Conservation (phyloP, 2,888 invertebrate species). For the Drosophila nr. medialis region DNA sequence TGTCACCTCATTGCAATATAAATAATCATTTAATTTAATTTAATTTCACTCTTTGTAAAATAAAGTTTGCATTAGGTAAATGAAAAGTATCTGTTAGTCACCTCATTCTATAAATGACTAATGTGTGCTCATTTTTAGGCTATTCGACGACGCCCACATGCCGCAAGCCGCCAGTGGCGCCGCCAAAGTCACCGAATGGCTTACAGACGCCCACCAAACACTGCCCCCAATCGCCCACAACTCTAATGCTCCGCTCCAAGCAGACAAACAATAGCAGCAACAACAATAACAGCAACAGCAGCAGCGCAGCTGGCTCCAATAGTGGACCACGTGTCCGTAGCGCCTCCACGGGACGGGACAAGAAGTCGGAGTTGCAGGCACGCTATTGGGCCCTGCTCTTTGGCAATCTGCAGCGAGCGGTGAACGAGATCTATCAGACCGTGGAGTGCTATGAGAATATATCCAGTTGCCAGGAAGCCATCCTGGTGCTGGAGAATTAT, state of each 20-base stretch:
- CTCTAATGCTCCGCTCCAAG: slow-evolving; percentile 48
- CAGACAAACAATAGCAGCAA: slow-evolving; percentile 1
- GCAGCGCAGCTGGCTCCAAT: not conserved
- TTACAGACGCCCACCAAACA: slow-evolving; percentile 68
- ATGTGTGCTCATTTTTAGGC: slow-evolving; percentile 27
- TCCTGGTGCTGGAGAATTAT: slow-evolving; percentile 96
- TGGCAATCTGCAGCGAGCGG: slow-evolving; percentile 96
- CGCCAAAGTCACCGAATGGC: slow-evolving; percentile 81
- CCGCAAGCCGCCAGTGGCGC: slow-evolving; percentile 78
- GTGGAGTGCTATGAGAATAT: slow-evolving; percentile 97
- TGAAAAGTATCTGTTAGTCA: not conserved
- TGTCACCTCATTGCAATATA: no score
- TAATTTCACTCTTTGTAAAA: no score
- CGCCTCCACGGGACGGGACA: slow-evolving; percentile 94
- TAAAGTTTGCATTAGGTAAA: no score
- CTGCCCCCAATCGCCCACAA: slow-evolving; percentile 56
- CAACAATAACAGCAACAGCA: slow-evolving; percentile 1
- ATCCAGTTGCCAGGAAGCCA: slow-evolving; percentile 97
- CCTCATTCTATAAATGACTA: not conserved
- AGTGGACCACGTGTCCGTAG: slow-evolving; percentile 90
- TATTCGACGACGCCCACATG: slow-evolving; percentile 45
- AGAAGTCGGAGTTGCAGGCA: slow-evolving; percentile 94
- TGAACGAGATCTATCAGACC: slow-evolving; percentile 97
- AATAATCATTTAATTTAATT: not conserved
- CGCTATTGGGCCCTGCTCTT: slow-evolving; percentile 98